phyloP scores from a whole-genome alignment of 1,140 invertebrate species.

The Bradysia coprophila region DNA sequence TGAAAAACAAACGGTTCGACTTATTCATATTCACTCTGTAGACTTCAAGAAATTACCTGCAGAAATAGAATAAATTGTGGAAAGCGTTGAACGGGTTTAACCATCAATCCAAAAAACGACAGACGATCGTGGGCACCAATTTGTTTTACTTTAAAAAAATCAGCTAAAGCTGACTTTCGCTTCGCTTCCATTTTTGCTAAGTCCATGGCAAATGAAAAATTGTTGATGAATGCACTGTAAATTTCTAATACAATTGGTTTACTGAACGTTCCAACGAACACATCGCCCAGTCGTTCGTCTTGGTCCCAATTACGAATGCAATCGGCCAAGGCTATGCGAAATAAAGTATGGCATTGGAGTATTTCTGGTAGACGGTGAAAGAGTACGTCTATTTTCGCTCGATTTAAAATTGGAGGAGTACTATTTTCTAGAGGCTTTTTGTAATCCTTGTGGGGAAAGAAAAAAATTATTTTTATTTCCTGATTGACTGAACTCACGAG shows the following conservation, averaged over 20 bases:
- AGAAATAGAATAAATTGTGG: constrained; percentile 93
- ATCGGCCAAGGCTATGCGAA: constrained; percentile 80
- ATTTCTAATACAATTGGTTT: constrained; percentile 86
- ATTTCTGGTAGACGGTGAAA: constrained; percentile 86
- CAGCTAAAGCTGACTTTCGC: constrained; percentile 71
- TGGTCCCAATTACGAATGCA: constrained; percentile 80
- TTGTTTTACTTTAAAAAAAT: constrained; percentile 88
- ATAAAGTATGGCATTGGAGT: constrained; percentile 83
- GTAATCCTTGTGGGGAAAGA: constrained; percentile 55
- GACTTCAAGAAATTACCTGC: constrained; percentile 40
- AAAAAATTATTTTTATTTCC: neutral
- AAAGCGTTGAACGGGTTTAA: constrained; percentile 92
- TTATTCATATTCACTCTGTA: too few species aligned
- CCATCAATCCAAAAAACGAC: constrained; percentile 91
- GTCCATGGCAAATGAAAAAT: constrained; percentile 91
- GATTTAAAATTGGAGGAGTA: constrained; percentile 64
- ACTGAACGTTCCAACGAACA: constrained; percentile 84
- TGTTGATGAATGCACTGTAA: constrained; percentile 93
- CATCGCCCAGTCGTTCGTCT: constrained; percentile 85
- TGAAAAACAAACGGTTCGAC: too few species aligned
- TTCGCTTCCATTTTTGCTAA: constrained; percentile 87
- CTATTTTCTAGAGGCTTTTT: constrained; percentile 81
- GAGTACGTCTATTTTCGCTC: constrained; percentile 62
- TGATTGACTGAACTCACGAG: neutral
- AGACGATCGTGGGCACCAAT: constrained; percentile 78